These are phyloP conservation scores for Odontothrips loti DNA, from an alignment of 2,888 invertebrate species.

Conservation along the genomic window DNA sequence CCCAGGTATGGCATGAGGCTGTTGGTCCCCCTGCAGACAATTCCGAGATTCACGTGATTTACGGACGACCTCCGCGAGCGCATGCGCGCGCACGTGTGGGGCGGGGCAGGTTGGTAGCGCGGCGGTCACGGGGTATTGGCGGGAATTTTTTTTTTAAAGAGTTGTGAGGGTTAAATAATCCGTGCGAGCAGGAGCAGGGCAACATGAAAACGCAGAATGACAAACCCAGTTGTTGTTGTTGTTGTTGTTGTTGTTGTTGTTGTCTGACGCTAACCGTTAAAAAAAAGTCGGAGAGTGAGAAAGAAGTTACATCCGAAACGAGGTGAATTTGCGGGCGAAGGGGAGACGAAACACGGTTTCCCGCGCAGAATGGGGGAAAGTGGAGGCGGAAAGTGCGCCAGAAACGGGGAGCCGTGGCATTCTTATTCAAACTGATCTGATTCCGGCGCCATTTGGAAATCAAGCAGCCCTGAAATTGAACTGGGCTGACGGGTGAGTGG, in stretches of 20 bases:
- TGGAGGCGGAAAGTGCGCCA: too few species aligned
- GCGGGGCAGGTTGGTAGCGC: neutral
- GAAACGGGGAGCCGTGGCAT: neutral
- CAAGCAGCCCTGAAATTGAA: constrained; percentile 26
- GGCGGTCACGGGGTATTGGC: constrained; percentile 13
- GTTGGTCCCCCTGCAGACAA: too few species aligned
- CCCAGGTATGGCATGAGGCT: too few species aligned
- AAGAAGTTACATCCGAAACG: neutral
- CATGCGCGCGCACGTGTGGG: too few species aligned
- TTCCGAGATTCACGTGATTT: too few species aligned
- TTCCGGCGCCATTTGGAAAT: constrained; percentile 12
- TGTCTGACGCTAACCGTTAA: neutral
- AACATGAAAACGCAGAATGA: neutral
- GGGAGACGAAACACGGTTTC: too few species aligned
- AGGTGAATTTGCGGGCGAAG: neutral
- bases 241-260: too few species aligned
- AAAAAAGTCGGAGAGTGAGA: neutral
- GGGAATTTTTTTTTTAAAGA: neutral
- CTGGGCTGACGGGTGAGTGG: neutral
- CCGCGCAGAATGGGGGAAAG: too few species aligned
- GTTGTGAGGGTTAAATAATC: too few species aligned
- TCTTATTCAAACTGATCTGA: constrained; percentile 25
- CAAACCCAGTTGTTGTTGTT: too few species aligned
- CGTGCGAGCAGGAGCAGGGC: neutral
- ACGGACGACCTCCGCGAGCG: too few species aligned